Conservation (phyloP, 2,113 vertebrate genomes). For the Chaetops frenatus region DNA sequence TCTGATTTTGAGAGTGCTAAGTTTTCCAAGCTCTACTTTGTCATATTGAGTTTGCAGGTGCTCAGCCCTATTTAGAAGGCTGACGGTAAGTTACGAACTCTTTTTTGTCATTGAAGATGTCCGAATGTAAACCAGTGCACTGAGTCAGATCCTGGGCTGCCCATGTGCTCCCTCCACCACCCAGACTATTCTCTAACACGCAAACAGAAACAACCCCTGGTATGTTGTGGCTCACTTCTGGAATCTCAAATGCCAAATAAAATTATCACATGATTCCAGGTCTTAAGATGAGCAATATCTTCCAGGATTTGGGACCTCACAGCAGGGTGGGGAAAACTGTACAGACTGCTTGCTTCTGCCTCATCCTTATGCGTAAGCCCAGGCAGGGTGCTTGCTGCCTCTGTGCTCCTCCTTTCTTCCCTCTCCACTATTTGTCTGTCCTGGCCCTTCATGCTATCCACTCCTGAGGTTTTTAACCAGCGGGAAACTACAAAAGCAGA, state of each 20-base stretch:
- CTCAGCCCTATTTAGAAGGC: background rate
- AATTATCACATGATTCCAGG: background rate
- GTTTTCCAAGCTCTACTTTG: background rate
- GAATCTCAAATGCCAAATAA: background rate
- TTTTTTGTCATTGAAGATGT: background rate
- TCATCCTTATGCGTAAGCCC: background rate
- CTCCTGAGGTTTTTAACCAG: background rate
- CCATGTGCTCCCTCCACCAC: rapidly evolving
- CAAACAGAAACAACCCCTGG: background rate
- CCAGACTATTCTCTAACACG: background rate
- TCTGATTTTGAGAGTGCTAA: background rate
- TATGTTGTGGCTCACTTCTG: background rate
- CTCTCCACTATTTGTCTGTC: background rate
- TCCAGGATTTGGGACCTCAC: background rate
- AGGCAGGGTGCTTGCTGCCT: background rate
- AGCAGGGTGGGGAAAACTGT: background rate
- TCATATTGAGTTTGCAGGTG: background rate
- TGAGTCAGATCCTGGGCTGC: background rate
- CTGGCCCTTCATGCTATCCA: background rate
- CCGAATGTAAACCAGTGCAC: background rate
- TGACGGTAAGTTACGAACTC: background rate
- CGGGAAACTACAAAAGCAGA: background rate
- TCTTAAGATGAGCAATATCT: background rate
- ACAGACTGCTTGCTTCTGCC: background rate
- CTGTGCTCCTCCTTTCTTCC: background rate